Conservation (phyloP, 2,888 invertebrate genomes). For the Zaprionus obscuricornis region DNA sequence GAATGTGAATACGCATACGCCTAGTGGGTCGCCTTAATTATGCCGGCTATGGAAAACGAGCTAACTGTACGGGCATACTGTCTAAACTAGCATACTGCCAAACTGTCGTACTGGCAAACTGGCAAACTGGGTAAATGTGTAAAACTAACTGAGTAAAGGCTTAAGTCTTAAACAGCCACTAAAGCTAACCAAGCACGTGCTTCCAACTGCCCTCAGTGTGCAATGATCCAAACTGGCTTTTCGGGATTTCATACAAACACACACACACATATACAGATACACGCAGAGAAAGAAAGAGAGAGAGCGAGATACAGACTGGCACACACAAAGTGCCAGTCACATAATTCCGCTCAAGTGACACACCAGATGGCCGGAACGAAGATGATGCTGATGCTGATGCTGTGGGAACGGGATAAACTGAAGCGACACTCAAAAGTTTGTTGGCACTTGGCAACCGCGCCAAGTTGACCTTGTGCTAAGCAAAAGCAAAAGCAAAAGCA, state of each 20-base stretch:
- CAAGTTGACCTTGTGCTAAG: slow-evolving; percentile 64
- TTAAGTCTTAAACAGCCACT: slow-evolving; percentile 72
- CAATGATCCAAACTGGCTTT: slow-evolving; percentile 67
- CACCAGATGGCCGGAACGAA: slow-evolving; percentile 24
- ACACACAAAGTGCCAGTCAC: slow-evolving; percentile 52
- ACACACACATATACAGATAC: slow-evolving; percentile 41
- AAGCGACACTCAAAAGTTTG: slow-evolving; percentile 67
- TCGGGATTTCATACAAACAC: slow-evolving; percentile 22
- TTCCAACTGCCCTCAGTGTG: slow-evolving; percentile 43
- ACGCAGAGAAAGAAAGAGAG: no score
- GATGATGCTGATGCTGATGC: neutral
- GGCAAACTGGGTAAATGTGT: neutral
- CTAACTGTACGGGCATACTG: slow-evolving; percentile 36
- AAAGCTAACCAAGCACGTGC: slow-evolving; percentile 64
- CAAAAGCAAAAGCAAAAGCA: slow-evolving; percentile 36
- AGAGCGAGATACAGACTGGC: slow-evolving; percentile 11
- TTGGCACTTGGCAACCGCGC: slow-evolving; percentile 62
- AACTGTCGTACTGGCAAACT: neutral
- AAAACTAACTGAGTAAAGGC: slow-evolving; percentile 8
- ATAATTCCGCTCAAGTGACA: slow-evolving; percentile 71
- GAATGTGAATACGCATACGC: slow-evolving; percentile 67
- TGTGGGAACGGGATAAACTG: neutral
- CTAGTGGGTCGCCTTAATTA: slow-evolving; percentile 69
- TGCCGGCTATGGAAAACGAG: slow-evolving; percentile 37
- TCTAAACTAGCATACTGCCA: slow-evolving; percentile 28